Conservation (phyloP, 2,888 invertebrate species). For the Ormyrus nitidulus region DNA sequence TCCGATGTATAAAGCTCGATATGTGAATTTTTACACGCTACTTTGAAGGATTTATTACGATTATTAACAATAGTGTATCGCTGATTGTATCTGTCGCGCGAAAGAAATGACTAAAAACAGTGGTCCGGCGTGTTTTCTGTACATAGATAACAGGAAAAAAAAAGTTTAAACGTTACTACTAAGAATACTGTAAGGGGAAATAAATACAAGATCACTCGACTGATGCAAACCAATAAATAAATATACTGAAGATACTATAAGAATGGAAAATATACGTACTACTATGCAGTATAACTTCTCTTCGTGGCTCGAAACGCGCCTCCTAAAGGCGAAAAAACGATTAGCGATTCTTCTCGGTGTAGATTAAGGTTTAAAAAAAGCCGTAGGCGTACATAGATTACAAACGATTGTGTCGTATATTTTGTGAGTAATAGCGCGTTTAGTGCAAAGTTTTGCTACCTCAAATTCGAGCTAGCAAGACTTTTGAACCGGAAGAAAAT, state of each 20-base stretch:
- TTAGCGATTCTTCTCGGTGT: slow-evolving; percentile 35
- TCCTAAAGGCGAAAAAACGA: slow-evolving; percentile 4
- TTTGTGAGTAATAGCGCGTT: slow-evolving; percentile 60
- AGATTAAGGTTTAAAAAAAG: slow-evolving; percentile 15
- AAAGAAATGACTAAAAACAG: slow-evolving; percentile 10
- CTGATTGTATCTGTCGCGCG: slow-evolving; percentile 7
- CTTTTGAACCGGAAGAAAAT: slow-evolving; percentile 6
- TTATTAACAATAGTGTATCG: not conserved
- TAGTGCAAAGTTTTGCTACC: slow-evolving; percentile 38
- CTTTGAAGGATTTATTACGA: not conserved
- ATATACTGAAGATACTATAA: slow-evolving; percentile 42
- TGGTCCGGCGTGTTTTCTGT: slow-evolving; percentile 11
- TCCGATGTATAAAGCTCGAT: slow-evolving; percentile 39
- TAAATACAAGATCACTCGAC: slow-evolving; percentile 50
- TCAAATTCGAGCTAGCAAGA: slow-evolving; percentile 22
- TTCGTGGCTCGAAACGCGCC: slow-evolving; percentile 16
- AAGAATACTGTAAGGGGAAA: slow-evolving; percentile 20
- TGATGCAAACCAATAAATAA: slow-evolving; percentile 54
- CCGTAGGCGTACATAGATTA: slow-evolving; percentile 45
- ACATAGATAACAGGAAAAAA: slow-evolving; percentile 32
- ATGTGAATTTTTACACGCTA: slow-evolving; percentile 27
- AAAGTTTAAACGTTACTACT: slow-evolving; percentile 36
- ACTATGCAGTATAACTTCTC: slow-evolving; percentile 31
- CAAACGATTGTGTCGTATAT: slow-evolving; percentile 59
- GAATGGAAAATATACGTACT: slow-evolving; percentile 47